Conservation (phyloP, 2,113 vertebrate species). For the Grallaria varia region DNA sequence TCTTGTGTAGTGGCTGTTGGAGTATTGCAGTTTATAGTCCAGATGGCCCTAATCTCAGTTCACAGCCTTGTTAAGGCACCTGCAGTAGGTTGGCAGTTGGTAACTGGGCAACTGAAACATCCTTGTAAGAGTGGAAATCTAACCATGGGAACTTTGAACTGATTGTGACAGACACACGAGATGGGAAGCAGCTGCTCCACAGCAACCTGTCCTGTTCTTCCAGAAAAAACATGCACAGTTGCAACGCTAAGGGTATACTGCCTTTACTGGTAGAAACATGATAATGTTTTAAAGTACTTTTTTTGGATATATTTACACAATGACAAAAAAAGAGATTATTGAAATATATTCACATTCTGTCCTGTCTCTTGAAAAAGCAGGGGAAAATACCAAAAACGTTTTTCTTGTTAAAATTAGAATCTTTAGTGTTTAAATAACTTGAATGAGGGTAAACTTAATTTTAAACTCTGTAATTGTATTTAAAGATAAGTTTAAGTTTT, state of each 20-base stretch:
- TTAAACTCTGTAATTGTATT: not conserved
- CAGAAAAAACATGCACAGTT: not conserved
- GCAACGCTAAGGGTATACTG: not conserved
- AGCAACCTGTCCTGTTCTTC: not conserved
- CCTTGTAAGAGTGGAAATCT: not conserved
- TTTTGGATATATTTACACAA: not conserved
- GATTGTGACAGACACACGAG: not conserved
- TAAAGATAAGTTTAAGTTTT: not conserved
- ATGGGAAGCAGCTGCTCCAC: not conserved
- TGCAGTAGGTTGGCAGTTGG: not conserved
- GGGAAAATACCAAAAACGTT: not conserved
- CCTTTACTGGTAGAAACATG: not conserved
- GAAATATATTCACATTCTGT: not conserved
- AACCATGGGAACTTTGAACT: not conserved
- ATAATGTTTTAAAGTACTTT: not conserved
- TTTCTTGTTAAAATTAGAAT: not conserved
- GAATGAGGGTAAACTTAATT: not conserved
- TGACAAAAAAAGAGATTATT: not conserved
- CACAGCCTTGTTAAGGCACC: not conserved
- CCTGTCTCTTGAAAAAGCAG: not conserved
- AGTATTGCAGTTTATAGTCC: not conserved
- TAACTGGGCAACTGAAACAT: not conserved
- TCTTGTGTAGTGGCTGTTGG: not conserved
- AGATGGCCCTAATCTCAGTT: not conserved
- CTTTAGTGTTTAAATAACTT: not conserved